phyloP scores from a whole-genome alignment of 2,113 vertebrate genomes.

The Cisticola juncidis region DNA sequence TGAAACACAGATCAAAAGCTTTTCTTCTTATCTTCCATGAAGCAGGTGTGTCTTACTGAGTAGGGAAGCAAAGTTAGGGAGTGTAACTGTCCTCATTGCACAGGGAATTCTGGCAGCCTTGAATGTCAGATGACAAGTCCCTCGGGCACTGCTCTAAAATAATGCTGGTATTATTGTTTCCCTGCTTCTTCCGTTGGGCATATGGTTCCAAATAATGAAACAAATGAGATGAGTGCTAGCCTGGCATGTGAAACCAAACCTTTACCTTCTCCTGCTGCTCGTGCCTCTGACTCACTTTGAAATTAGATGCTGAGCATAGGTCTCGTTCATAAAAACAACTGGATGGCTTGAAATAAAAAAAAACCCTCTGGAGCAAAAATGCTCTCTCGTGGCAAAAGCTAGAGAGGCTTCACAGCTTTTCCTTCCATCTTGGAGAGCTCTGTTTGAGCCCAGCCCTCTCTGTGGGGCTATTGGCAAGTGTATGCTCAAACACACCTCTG shows the following conservation, averaged over 20 bases:
- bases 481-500: fast-evolving
- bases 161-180: neutral
- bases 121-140: neutral
- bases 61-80: neutral
- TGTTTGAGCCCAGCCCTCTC: neutral
- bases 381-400: neutral
- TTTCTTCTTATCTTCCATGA: neutral
- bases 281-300: neutral
- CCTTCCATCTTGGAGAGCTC: neutral
- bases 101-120: fast-evolving
- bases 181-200: neutral
- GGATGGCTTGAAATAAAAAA: neutral
- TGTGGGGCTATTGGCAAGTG: neutral
- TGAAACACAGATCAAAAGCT: neutral
- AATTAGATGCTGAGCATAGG: neutral
- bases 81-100: neutral
- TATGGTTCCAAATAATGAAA: neutral
- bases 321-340: neutral
- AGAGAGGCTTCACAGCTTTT: neutral
- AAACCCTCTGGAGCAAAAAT: neutral
- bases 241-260: neutral
- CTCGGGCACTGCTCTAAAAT: neutral
- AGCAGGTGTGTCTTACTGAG: neutral
- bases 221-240: neutral
- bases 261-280: neutral